Evolutionary conservation across 2,888 invertebrate genomes (phyloP), one percentile per base, ranked within the genome.

Genomic region (Drosophila multiciliata): DNA sequence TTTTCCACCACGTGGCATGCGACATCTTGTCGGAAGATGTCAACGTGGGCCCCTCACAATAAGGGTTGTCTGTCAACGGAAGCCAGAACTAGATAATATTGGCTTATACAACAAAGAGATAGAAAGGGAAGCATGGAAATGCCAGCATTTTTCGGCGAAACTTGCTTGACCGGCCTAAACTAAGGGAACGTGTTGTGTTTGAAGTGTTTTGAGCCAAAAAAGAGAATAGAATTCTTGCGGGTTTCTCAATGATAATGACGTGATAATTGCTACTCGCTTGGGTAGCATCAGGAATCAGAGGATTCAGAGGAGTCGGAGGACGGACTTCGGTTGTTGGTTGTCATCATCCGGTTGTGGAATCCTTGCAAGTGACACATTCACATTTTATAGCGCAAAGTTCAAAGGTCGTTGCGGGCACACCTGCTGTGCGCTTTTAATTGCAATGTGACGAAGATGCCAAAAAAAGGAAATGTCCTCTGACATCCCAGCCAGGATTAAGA

Each of bases 341-440:
- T 35, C 66, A 45, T 64, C 72, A 86, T 86, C 80, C 88, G 66
- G 70, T 90, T 87, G 73, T 36, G 89, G 92, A 92, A 91, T 87
- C 92, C 92, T 83, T 92, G 91, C 92, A 92, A 92, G 90, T 91
- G 91, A 92, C 84, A 84, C 82, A 72, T 81, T 73, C 90, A 89
- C 82, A 78, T 87, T 83, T 82, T 89, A 83, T 83, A 77, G 71
- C 83, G 81, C 38, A 80, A 80, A 87, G 86, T 91, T 91, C 91
- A 92, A 92, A 91, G 92, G 78, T 68, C 72, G 29, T 66, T 26
- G 5, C n/a, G 40, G 42, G 26, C 62, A 87, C 91, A 91, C 91
- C 91, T 92, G 92, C 87, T 87, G 91, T 64, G 91, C 76, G 77
- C 82, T 91, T 91, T 91, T 91, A 91, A 91, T 91, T 91, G 91